Base-by-base conservation (phyloP, 2,113 vertebrate genomes). In the Cyanocitta stelleri region DNA sequence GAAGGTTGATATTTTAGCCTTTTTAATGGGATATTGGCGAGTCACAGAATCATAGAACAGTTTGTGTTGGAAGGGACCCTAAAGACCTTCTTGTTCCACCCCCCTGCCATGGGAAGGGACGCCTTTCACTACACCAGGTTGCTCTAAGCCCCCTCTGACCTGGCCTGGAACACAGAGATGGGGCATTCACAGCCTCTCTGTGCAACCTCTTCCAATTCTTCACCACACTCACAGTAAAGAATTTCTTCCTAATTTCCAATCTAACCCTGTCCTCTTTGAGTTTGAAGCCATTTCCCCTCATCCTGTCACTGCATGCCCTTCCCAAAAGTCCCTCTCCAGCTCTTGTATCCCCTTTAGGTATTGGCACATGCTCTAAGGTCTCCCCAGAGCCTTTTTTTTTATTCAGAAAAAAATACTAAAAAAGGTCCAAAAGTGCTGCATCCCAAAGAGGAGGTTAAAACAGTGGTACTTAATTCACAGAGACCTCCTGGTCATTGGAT, bases 81-180 rank as follows among this genome's bases (percentile, higher is more conserved):
- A 71, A 69, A 27, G 35, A 43, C 16, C 32, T 23, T 11, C 26
- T 13, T 3, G 7, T 90, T 49, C 49, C 43, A 49, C 1, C 1
- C 41, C 4, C 2, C 18, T 2, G 1, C 41, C 35, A 5, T 37
- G 18, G 41, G 46, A 3, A n/a, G 39, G 7, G 41, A 16, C 18
- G 43, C 15, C 4, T 62, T 37, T 15, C 41, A 4, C 15, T 33
- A 14, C 35, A 33, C 22, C 35, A 49, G 35, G 32, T 7, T 43
- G 8, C 22, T 84, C 32, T 11, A 32, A 37, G 5, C 32, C 26
- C 7, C 15, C 11, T 49, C 41, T 22, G 29, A 0, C 21, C 41
- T 35, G 26, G n/a, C 32, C 41, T 43, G 27, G 55, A 26, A 13
- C 30, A 23, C 17, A 56, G 63, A 22, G 26, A 24, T 43, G 32